Evolutionary conservation across 2,888 invertebrate genomes (phyloP).

Genomic region (Drosophila falleni): DNA sequence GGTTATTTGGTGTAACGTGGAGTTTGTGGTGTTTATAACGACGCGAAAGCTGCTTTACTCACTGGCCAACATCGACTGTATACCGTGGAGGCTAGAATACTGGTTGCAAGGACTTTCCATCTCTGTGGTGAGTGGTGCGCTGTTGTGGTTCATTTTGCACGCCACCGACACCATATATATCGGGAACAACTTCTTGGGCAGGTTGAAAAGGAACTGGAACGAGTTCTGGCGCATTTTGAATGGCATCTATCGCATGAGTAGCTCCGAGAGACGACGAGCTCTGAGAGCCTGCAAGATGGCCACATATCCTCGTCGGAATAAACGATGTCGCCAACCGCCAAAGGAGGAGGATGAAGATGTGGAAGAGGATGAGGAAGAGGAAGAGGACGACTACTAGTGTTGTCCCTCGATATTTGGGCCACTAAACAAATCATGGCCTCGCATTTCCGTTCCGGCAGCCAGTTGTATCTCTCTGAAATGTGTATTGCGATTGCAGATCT

Average conservation of each 20-base stretch:
- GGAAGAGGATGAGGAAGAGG: background rate
- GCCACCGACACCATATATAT: slow-evolving; percentile 45
- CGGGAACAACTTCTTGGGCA: background rate
- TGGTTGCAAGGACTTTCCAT: slow-evolving; percentile 27
- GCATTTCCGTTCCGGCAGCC: slow-evolving; percentile 17
- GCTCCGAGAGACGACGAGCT: slow-evolving; percentile 21
- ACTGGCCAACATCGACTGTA: slow-evolving; percentile 6
- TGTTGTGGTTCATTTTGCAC: slow-evolving; percentile 46
- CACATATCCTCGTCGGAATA: background rate
- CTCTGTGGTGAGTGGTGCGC: slow-evolving; percentile 1
- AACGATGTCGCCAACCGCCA: background rate
- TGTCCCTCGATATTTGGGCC: slow-evolving; percentile 7
- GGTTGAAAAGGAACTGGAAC: background rate
- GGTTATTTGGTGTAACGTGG: slow-evolving; percentile 77
- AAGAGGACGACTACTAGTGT: slow-evolving; percentile 16
- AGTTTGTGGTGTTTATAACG: slow-evolving; percentile 38
- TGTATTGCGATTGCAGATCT: slow-evolving; percentile 49
- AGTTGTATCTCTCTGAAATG: slow-evolving; percentile 29
- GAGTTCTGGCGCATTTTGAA: slow-evolving; percentile 9
- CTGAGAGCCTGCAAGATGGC: slow-evolving; percentile 44
- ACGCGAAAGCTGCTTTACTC: slow-evolving; percentile 7
- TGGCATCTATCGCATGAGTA: slow-evolving; percentile 33
- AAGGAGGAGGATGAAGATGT: background rate
- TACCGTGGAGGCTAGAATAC: background rate
- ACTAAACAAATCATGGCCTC: slow-evolving; percentile 33